Base-by-base conservation (phyloP, 2,888 invertebrate genomes). In the Copidosoma aretas region DNA sequence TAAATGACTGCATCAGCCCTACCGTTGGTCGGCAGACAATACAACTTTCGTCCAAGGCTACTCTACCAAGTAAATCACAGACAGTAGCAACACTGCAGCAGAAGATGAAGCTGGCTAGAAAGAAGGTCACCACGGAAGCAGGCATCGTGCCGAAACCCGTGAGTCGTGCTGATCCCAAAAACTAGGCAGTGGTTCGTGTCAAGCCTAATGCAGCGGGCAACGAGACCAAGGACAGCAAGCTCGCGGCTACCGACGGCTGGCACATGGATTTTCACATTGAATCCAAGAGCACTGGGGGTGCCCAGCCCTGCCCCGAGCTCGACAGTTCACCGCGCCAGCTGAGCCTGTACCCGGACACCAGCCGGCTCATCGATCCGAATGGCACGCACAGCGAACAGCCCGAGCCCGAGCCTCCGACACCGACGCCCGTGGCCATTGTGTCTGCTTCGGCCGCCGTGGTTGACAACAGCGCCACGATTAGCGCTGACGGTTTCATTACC, bases 311-410 rank as follows among this genome's bases (percentile, higher is more conserved):
- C 41, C 84, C 88, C 17, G 84, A 85, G 72, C 88, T 88, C 0
- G 87, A 87, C 17, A 89, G 89, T 78, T 91, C 91, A 22, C 89
- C 89, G 14, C 86, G 89, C 68, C 89, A 89, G 64, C 88, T 91
- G 64, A 90, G 91, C 57, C 85, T 94, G 73, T 93, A 93, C 78
- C 91, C 91, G 1, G 83, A 88, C 19, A 90, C 90, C 1, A 91
- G 90, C 64, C 80, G 84, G 43, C 80, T 81, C 41, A 79, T 82
- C 24, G 79, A 84, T n/a, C 79, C 82, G 10, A 78, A 83, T 67
- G 78, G 85, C n/a, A n/a, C n/a, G n/a, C n/a, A n/a, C n/a, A n/a
- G n/a, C n/a, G n/a, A n/a, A n/a, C n/a, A n/a, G n/a, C n/a, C n/a
- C n/a, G n/a, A n/a, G n/a, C n/a, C n/a, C n/a, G n/a, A n/a, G n/a